Conservation (phyloP, 2,888 invertebrate species). For the Emmelina monodactyla region DNA sequence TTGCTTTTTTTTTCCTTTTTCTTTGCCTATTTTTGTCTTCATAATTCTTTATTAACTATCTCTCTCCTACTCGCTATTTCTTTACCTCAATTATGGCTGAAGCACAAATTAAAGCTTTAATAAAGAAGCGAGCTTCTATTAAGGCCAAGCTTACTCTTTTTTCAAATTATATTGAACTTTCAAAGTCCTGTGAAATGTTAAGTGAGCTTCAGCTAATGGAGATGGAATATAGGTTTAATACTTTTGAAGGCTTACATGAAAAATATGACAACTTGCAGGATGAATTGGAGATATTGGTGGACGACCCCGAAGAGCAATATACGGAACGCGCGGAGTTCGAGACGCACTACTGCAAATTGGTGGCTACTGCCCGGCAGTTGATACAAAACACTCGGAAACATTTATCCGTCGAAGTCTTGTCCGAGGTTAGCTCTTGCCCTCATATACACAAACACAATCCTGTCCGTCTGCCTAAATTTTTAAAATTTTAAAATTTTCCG, state of each 20-base stretch:
- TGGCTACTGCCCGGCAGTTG: slow-evolving; percentile 5
- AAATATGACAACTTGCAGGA: slow-evolving; percentile 12
- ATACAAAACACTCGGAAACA: slow-evolving; percentile 2
- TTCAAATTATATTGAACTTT: neutral
- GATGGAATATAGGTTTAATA: neutral
- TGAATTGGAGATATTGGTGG: slow-evolving; percentile 10
- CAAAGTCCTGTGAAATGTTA: neutral
- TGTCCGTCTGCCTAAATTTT: slow-evolving; percentile 12
- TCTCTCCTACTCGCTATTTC: too few relatives aligned
- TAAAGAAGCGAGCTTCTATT: neutral
- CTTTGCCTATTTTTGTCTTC: too few relatives aligned
- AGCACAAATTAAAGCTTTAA: too few relatives aligned
- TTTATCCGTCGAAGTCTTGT: neutral
- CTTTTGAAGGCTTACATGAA: neutral
- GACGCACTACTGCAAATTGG: slow-evolving; percentile 7
- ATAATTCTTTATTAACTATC: too few relatives aligned
- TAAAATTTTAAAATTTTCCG: slow-evolving; percentile 11
- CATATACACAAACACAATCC: slow-evolving; percentile 2
- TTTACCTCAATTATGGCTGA: too few relatives aligned
- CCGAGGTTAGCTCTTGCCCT: slow-evolving; percentile 3
- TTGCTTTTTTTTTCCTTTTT: too few relatives aligned
- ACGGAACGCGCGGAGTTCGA: slow-evolving; percentile 10
- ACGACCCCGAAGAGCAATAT: slow-evolving; percentile 7
- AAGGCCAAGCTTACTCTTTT: slow-evolving; percentile 1
- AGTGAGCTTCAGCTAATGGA: neutral